A percentile compares a stretch with the other conserved stretches of the same genome.
phyloP scores from a whole-genome alignment of 1,140 invertebrate species.

The Ericerus pela region DNA sequence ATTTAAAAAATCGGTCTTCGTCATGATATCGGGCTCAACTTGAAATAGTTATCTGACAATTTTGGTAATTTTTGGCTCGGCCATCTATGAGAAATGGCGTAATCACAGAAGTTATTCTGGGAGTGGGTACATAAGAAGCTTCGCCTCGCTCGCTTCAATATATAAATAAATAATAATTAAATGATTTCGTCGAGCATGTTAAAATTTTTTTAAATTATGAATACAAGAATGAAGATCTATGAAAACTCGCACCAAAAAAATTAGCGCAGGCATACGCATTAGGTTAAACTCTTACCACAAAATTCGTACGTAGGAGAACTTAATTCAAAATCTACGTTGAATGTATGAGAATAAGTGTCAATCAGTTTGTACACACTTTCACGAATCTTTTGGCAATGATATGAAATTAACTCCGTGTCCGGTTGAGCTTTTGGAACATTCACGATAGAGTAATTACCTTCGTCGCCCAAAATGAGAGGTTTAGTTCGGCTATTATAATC shows the following conservation, averaged over 20 bases:
- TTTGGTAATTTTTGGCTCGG: too few relatives aligned
- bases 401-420: conserved; percentile 30
- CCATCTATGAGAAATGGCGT: too few relatives aligned
- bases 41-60: too few relatives aligned
- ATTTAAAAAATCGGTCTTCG: too few relatives aligned
- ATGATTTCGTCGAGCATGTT: too few relatives aligned
- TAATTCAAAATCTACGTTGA: conserved; percentile 64
- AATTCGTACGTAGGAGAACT: conserved; percentile 19
- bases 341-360: conserved; percentile 64
- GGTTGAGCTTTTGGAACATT: background rate
- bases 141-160: too few relatives aligned
- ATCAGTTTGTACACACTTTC: conserved; percentile 58
- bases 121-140: too few relatives aligned
- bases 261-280: too few relatives aligned
- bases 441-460: conserved; percentile 37
- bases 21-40: too few relatives aligned
- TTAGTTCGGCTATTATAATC: conserved; percentile 22
- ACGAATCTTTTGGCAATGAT: conserved; percentile 49
- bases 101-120: too few relatives aligned
- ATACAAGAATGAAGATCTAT: background rate
- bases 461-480: conserved; percentile 33
- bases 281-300: conserved; percentile 12
- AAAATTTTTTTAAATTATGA: too few relatives aligned
- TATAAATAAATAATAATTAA: too few relatives aligned
- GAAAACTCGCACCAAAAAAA: background rate